Base-by-base conservation (phyloP, 1,140 invertebrate genomes). In the Drosophila cardini region DNA sequence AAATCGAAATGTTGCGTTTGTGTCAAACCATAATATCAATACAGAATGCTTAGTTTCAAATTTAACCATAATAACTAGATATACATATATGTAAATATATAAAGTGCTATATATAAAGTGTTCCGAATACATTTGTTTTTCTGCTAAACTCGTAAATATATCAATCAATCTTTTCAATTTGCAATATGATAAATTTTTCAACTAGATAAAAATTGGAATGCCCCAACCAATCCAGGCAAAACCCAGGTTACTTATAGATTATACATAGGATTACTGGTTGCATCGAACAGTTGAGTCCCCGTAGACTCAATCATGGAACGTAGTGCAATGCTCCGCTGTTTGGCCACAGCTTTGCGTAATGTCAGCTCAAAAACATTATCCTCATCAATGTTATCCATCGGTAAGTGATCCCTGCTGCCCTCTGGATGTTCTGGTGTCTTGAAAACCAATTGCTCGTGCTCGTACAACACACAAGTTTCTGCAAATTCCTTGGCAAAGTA, bases 181-280 rank as follows among this genome's bases (percentile, higher is more conserved):
- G 72, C 72, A 76, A 58, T 76, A 32, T 84, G 80, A 87, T 89
- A 83, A 83, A 83, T 61, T 42, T 76, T 52, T 11, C 18, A 70
- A 63, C 72, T 65, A 61, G 52, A 58, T 70, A 45, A 70, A 85
- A 76, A 64, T n/a, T 50, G 63, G 53, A 72, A 63, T 78, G 32
- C 26, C 13, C 36, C 15, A 43, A 9, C 11, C 8, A 8, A 38
- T 21, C 15, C 11, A 48, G 43, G 52, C 50, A 10, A 16, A 18
- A 55, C 11, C 55, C 56, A 34, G 34, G 61, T 21, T 32, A 26
- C 13, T 72, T 68, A 90, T 18, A 92, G 77, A 76, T 92, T 92
- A 72, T 92, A 92, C 90, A 92, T 91, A 57, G 89, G 85, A 82
- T 92, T 92, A 65, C 79, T 92, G 26, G 90, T 91, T 10, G 91